Percentiles rank a stretch among this genome's conserved stretches.
These are phyloP conservation scores for Mantis religiosa DNA, from an alignment of 2,888 invertebrate genomes.

Conservation along the genomic window DNA sequence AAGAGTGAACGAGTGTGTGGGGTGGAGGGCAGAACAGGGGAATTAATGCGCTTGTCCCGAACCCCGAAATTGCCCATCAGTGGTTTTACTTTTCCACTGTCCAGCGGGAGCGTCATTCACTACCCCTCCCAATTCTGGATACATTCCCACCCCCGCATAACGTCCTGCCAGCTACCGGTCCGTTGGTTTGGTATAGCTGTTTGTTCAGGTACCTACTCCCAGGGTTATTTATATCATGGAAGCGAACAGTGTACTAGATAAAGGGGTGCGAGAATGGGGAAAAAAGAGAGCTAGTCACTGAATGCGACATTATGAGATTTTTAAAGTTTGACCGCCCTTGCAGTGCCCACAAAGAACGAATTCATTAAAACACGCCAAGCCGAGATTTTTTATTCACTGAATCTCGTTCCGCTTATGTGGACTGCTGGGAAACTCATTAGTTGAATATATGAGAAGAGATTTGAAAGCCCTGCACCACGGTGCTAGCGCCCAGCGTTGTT, in stretches of 20 bases:
- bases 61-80: conserved; percentile 18
- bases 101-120: conserved; percentile 7
- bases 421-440: background rate
- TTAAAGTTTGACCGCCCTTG: background rate
- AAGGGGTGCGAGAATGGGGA: background rate
- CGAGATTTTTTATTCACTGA: background rate
- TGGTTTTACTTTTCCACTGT: conserved; percentile 19
- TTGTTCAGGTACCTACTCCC: background rate
- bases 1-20: background rate
- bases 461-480: background rate
- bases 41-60: conserved; percentile 13
- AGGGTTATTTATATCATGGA: background rate
- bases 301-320: background rate
- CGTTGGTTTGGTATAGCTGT: background rate
- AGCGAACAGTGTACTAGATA: background rate
- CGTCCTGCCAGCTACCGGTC: background rate
- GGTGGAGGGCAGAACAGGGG: conserved; percentile 1
- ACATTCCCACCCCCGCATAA: background rate
- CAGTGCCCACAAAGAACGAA: background rate
- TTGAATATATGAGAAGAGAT: background rate
- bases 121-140: background rate
- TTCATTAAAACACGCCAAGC: background rate
- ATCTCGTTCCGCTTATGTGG: background rate
- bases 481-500: background rate
- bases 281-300: background rate